Percentiles rank a stretch among this genome's conserved stretches.
Conservation (phyloP, 2,888 invertebrate species). For the Scelioninae gen. 2 region DNA sequence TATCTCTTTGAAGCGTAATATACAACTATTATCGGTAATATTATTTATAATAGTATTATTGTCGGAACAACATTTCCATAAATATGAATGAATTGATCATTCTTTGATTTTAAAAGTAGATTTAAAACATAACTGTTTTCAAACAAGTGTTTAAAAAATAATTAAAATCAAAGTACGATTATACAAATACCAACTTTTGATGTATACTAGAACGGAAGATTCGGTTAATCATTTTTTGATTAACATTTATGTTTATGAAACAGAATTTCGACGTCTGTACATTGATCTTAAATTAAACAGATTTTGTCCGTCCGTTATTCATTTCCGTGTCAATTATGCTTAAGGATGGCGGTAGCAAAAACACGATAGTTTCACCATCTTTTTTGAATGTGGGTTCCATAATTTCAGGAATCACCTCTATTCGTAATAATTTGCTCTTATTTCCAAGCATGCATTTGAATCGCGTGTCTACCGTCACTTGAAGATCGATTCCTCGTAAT, state of each 20-base stretch:
- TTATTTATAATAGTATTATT: conserved; percentile 23
- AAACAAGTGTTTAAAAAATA: conserved; percentile 11
- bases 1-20: conserved; percentile 43
- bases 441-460: conserved; percentile 91
- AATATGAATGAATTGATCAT: no score
- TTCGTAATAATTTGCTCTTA: conserved; percentile 80
- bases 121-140: no score
- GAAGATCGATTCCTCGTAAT: conserved; percentile 82
- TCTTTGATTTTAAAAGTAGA: no score
- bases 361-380: conserved; percentile 76
- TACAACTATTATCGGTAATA: conserved; percentile 16
- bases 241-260: conserved; percentile 10
- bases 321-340: conserved; percentile 75
- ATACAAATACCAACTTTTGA: not conserved
- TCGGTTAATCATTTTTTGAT: conserved; percentile 4
- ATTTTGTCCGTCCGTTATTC: conserved; percentile 70
- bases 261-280: conserved; percentile 60
- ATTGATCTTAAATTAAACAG: conserved; percentile 75
- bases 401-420: conserved; percentile 79
- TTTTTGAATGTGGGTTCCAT: conserved; percentile 76
- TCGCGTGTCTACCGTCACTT: conserved; percentile 83
- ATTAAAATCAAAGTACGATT: conserved; percentile 13
- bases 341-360: conserved; percentile 76
- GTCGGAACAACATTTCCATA: conserved; percentile 23
- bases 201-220: conserved; percentile 18